A percentile compares a stretch with the other conserved stretches of the same genome.
phyloP scores from a whole-genome alignment of 2,888 invertebrate genomes.

The Pachycephus smyrnensis region DNA sequence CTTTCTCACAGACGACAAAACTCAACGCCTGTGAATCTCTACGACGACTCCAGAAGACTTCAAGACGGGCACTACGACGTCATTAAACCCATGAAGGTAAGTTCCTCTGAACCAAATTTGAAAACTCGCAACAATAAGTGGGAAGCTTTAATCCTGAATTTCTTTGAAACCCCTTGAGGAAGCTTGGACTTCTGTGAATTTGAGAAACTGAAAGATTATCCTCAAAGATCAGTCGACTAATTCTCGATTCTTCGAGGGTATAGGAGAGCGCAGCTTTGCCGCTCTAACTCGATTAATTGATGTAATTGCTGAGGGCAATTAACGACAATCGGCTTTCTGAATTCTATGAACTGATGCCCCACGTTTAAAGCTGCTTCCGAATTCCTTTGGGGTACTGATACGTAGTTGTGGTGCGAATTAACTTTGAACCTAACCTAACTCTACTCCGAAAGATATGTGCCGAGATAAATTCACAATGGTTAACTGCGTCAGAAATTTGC shows the following conservation, averaged over 20 bases:
- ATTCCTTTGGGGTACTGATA: too few species aligned
- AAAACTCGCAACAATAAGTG: too few species aligned
- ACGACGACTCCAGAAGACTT: slow-evolving; percentile 49
- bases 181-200: too few species aligned
- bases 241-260: slow-evolving; percentile 28
- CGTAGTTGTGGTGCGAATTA: too few species aligned
- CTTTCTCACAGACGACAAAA: slow-evolving; percentile 49
- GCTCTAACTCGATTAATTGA: slow-evolving; percentile 26
- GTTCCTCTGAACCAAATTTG: background rate
- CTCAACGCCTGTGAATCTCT: slow-evolving; percentile 49
- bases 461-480: too few species aligned
- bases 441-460: too few species aligned
- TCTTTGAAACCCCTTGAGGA: too few species aligned
- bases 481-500: too few species aligned
- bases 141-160: too few species aligned
- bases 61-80: slow-evolving; percentile 64
- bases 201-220: background rate
- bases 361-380: too few species aligned
- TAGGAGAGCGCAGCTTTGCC: slow-evolving; percentile 20
- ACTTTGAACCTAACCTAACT: too few species aligned
- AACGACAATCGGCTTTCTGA: background rate
- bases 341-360: too few species aligned
- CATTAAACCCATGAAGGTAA: slow-evolving; percentile 63
- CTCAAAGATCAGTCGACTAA: background rate
- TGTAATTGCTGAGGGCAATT: slow-evolving; percentile 22